Evolutionary conservation across 2,888 invertebrate genomes (phyloP), one percentile per base, ranked within the genome.

Genomic region (Cheilosia pagana): DNA sequence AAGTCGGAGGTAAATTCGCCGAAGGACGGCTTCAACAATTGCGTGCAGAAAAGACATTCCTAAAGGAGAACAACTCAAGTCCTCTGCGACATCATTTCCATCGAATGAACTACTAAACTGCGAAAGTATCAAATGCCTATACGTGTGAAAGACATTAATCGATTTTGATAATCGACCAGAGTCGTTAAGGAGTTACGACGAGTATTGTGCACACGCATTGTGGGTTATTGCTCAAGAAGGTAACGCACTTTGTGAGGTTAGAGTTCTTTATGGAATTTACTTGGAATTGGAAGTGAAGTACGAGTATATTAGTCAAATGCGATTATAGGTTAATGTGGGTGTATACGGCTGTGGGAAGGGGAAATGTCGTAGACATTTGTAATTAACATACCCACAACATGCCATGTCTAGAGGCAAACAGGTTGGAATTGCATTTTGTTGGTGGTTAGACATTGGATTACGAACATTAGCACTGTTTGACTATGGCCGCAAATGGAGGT

Each of bases 61-160:
- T 5, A 12, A 23, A 6, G 21, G 12, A 14, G 21, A 50, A 50
- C 50, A 50, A 50, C 23, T 1, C 50, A 50, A 19, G 48, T 50
- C 12, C 50, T 45, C 16, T 12, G 35, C 12, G 35, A 23, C 50
- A 25, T 14, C 14, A 23, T 19, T 31, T 19, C 19, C 16, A 12
- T 55, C 4, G 10, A 67, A 39, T 16, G 79, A 75, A 75, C 79
- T 53, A 59, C 43, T 83, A 70, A 79, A 79, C 53, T 79, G 25
- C 48, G 55, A 79, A 59, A 39, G 60, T 75, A 74, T 63, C 78
- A 78, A 83, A 74, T 82, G 71, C 78, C 72, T 82, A 77, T 82
- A 77, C 77, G 77, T 82, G 71, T 68, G 67, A 82, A 68, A 35
- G 25, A 52, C 62, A 74, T 74, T 79, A 75, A 83, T 79, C 68